These are phyloP conservation scores for Clitarchus hookeri DNA, from an alignment of 2,888 invertebrate species.

Conservation along the genomic window DNA sequence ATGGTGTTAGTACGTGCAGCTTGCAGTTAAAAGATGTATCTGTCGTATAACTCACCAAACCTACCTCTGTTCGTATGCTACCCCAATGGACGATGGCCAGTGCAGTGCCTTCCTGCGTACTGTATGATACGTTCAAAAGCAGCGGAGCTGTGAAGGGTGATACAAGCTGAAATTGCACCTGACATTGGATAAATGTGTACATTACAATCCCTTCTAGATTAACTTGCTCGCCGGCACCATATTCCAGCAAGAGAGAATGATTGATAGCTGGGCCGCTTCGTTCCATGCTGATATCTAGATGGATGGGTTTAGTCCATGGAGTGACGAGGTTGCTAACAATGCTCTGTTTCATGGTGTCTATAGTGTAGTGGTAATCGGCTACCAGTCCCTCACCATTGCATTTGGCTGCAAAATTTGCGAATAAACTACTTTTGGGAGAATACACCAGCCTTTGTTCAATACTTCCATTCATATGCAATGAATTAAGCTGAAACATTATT, in stretches of 20 bases:
- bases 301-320: conserved; percentile 38
- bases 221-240: conserved; percentile 36
- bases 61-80: conserved; percentile 31
- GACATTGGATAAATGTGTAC: conserved; percentile 28
- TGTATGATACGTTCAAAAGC: conserved; percentile 35
- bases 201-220: conserved; percentile 34
- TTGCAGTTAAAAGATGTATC: not conserved
- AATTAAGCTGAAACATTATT: not conserved
- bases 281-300: conserved; percentile 28
- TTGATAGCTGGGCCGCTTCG: conserved; percentile 16
- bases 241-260: conserved; percentile 34
- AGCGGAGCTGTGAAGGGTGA: conserved; percentile 40
- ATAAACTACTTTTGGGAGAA: not conserved
- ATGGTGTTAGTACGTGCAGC: conserved; percentile 42
- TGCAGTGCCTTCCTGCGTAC: not conserved
- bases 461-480: not conserved
- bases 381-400: not conserved
- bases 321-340: conserved; percentile 21
- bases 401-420: not conserved
- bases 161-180: conserved; percentile 35
- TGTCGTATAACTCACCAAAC: conserved; percentile 29
- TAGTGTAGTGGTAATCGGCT: conserved; percentile 12
- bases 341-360: not conserved
- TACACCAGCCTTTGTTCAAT: not conserved
- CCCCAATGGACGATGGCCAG: conserved; percentile 28